phyloP scores from a whole-genome alignment of 2,113 vertebrate genomes.

The Pica pica region DNA sequence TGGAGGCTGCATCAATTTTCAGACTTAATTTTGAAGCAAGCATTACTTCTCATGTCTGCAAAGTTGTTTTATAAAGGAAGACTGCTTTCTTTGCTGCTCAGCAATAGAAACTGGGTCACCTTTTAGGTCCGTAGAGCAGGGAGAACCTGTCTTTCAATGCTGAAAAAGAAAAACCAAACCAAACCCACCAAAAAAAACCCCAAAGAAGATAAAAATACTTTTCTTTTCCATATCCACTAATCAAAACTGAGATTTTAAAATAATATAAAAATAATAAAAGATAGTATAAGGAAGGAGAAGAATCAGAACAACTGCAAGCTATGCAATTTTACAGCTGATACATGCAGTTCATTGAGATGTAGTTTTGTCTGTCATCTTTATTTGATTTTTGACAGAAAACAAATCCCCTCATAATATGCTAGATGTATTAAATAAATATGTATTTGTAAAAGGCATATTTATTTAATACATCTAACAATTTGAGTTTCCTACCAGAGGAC shows the following conservation, averaged over 20 bases:
- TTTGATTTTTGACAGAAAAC: not conserved
- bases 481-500: not conserved
- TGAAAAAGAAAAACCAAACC: not conserved
- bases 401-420: not conserved
- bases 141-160: not conserved
- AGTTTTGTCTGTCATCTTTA: not conserved
- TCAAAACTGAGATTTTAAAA: not conserved
- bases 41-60: not conserved
- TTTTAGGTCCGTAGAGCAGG: not conserved
- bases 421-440: not conserved
- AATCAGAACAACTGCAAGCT: not conserved
- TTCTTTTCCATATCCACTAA: not conserved
- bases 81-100: not conserved
- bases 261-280: not conserved
- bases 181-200: not conserved
- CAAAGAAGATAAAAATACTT: not conserved
- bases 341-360: not conserved
- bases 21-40: not conserved
- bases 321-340: not conserved
- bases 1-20: not conserved
- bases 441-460: not conserved
- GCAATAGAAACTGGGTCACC: not conserved
- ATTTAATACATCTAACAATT: not conserved
- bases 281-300: not conserved
- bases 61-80: not conserved